Percentiles rank a stretch among this genome's conserved stretches.
Evolutionary conservation across 1,140 invertebrate species (phyloP).

Genomic region (Caenorhabditis briggsae): DNA sequence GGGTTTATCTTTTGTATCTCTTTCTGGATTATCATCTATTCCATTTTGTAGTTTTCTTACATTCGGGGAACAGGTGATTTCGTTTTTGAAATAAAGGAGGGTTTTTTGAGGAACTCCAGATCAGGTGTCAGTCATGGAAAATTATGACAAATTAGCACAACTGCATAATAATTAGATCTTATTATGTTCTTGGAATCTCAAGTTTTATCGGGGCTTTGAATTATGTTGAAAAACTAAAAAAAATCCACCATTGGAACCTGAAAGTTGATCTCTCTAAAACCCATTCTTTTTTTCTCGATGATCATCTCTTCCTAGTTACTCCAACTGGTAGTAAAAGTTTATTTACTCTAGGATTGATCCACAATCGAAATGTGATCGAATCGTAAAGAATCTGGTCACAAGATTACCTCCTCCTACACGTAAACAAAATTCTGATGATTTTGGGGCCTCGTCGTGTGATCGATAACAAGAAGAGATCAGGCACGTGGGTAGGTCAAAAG

Average conservation of each 20-base stretch:
- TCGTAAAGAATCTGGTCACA: conserved; percentile 40
- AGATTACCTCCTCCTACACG: conserved; percentile 8
- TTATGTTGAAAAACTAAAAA: no score
- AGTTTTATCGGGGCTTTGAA: no score
- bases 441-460: conserved; percentile 9
- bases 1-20: background rate
- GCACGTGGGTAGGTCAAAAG: conserved; percentile 51
- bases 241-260: background rate
- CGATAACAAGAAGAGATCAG: conserved; percentile 52
- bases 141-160: conserved; percentile 7
- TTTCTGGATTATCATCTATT: background rate
- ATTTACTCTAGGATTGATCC: background rate
- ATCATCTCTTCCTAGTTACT: background rate
- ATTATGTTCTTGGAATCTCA: background rate
- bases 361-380: conserved; percentile 1
- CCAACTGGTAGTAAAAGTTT: background rate
- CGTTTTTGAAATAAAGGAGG: background rate
- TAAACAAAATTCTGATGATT: conserved; percentile 41
- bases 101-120: background rate
- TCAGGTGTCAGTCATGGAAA: background rate
- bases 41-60: background rate
- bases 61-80: conserved; percentile 32
- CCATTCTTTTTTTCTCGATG: no score
- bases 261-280: no score
- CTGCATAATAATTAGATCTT: background rate